phyloP scores from a whole-genome alignment of 2,888 invertebrate genomes.

The Cerastis rubricosa region DNA sequence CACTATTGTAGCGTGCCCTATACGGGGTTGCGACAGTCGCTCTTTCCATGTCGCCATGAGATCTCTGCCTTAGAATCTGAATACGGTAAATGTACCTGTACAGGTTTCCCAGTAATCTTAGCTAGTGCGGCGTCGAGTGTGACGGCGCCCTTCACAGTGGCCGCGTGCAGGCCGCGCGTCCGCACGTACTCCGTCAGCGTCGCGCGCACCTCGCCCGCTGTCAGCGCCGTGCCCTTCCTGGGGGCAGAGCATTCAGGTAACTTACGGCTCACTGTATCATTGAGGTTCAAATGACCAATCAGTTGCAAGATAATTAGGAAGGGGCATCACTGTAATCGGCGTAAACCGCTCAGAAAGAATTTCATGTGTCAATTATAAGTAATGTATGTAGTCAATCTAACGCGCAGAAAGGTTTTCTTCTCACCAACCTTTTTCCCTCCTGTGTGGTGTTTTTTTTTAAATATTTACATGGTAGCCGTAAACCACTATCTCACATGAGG shows the following conservation, averaged over 20 bases:
- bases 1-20: too few species aligned
- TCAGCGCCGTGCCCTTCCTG: slow-evolving; percentile 92
- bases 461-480: neutral
- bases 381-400: neutral
- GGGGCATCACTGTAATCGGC: neutral
- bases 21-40: too few species aligned
- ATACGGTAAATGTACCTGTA: slow-evolving; percentile 73
- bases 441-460: neutral
- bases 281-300: neutral
- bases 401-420: neutral
- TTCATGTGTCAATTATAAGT: neutral
- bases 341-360: neutral
- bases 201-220: slow-evolving; percentile 92
- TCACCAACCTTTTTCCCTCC: neutral
- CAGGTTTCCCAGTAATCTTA: slow-evolving; percentile 68
- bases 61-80: neutral
- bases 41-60: too few species aligned
- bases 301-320: neutral
- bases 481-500: neutral
- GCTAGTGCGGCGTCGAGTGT: slow-evolving; percentile 76
- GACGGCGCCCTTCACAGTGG: slow-evolving; percentile 68
- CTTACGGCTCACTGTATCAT: neutral
- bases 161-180: slow-evolving; percentile 87
- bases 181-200: slow-evolving; percentile 94
- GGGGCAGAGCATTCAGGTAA: neutral